These are phyloP conservation scores for Takifugu rubripes DNA, from an alignment of 2,797 vertebrate genomes.

Conservation along the genomic window DNA sequence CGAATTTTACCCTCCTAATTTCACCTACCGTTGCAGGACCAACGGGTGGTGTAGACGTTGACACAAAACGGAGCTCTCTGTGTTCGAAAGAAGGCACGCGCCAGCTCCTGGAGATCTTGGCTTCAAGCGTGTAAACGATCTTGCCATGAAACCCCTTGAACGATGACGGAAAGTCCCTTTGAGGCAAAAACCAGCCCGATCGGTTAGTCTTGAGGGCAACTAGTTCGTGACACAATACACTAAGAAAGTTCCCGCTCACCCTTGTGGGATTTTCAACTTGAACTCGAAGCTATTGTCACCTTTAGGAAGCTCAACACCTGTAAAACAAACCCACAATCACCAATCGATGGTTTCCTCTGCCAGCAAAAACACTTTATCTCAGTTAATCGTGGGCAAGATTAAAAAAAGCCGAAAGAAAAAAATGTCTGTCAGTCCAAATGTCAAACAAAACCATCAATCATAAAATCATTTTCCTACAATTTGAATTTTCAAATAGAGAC, in stretches of 20 bases:
- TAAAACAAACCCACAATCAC: conserved; percentile 5
- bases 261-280: conserved; percentile 84
- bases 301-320: conserved; percentile 67
- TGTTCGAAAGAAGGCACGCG: conserved; percentile 70
- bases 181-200: conserved; percentile 2
- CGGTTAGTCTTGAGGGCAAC: neutral
- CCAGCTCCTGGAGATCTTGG: conserved; percentile 86
- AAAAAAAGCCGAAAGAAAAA: too few species aligned
- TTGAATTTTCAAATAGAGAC: too few species aligned
- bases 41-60: conserved; percentile 74
- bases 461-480: too few species aligned
- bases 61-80: conserved; percentile 83
- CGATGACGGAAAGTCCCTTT: conserved; percentile 88
- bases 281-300: conserved; percentile 87
- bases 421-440: too few species aligned
- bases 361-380: neutral
- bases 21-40: conserved; percentile 74
- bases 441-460: too few species aligned
- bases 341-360: neutral
- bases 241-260: conserved; percentile 71
- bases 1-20: too few species aligned
- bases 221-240: neutral
- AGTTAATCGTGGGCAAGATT: too few species aligned
- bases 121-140: conserved; percentile 86
- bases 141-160: conserved; percentile 84